Conservation (phyloP, 2,888 invertebrate genomes). For the Phaedon cochleariae region DNA sequence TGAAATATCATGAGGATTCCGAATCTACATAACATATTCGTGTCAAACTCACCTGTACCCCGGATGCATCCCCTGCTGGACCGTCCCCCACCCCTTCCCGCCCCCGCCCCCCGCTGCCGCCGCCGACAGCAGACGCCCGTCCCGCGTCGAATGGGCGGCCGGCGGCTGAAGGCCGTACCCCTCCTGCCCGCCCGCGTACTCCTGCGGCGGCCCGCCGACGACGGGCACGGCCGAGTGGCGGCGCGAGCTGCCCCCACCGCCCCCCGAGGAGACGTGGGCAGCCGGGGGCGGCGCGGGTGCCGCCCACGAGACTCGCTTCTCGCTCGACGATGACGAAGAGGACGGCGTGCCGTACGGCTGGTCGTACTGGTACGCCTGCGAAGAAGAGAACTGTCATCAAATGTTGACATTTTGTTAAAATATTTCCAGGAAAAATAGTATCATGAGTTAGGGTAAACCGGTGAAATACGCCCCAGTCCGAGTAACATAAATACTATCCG, state of each 20-base stretch:
- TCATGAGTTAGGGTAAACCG: no score
- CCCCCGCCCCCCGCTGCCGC: constrained; percentile 11
- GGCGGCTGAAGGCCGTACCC: constrained; percentile 70
- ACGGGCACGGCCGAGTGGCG: constrained; percentile 61
- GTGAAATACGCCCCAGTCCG: no score
- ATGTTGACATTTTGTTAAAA: no score
- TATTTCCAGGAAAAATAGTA: no score
- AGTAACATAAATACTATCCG: no score
- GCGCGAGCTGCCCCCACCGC: constrained; percentile 50
- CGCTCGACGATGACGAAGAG: constrained; percentile 54
- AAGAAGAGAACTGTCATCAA: constrained; percentile 3
- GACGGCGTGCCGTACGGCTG: constrained; percentile 49
- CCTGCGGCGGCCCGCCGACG: constrained; percentile 60
- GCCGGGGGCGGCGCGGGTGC: constrained; percentile 60
- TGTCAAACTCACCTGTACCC: constrained; percentile 61
- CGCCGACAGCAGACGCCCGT: constrained; percentile 53
- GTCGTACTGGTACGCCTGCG: constrained; percentile 46
- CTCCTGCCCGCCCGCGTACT: constrained; percentile 67
- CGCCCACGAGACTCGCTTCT: constrained; percentile 69
- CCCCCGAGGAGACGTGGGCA: constrained; percentile 58
- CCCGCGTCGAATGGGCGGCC: constrained; percentile 66
- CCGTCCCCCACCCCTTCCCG: neutral
- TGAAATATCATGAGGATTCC: no score
- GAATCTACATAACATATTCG: no score
- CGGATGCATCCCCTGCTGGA: constrained; percentile 63